These are phyloP conservation scores for Borostomias antarcticus DNA, from an alignment of 2,797 vertebrate genomes.

Conservation along the genomic window DNA sequence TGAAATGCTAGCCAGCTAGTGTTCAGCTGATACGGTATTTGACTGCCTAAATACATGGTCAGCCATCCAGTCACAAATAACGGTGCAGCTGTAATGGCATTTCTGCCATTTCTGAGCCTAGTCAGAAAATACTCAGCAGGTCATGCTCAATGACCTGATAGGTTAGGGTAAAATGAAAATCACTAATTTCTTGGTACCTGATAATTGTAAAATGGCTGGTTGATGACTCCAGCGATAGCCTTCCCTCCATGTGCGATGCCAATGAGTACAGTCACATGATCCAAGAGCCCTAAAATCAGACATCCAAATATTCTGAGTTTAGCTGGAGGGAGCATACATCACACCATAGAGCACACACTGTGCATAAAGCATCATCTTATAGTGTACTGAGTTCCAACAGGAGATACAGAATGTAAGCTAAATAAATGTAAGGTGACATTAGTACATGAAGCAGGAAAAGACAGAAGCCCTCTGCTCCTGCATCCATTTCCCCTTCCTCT, in stretches of 20 bases:
- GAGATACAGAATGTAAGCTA: background rate
- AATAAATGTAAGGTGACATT: background rate
- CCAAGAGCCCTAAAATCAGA: constrained; percentile 85
- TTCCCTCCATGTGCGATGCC: constrained; percentile 91
- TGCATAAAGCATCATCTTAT: background rate
- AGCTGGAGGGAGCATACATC: background rate
- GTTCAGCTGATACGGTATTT: too few species aligned
- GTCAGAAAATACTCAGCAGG: too few species aligned
- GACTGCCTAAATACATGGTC: too few species aligned
- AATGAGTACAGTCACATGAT: constrained; percentile 96
- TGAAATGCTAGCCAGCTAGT: too few species aligned
- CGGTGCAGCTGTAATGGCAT: too few species aligned
- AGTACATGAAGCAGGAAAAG: background rate
- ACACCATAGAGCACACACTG: background rate
- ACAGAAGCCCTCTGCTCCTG: background rate
- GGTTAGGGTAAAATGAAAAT: background rate
- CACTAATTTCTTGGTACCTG: constrained; percentile 75
- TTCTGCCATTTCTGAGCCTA: too few species aligned
- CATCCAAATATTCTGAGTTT: constrained; percentile 15
- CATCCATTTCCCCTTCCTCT: constrained; percentile 1
- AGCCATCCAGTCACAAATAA: too few species aligned
- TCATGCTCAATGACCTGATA: background rate
- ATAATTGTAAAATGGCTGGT: constrained; percentile 98
- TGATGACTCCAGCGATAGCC: constrained; percentile 95
- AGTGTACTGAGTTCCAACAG: background rate